A percentile compares a stretch with the other conserved stretches of the same genome.
Evolutionary conservation across 1,140 invertebrate genomes (phyloP).

Genomic region (Ostrea edulis): DNA sequence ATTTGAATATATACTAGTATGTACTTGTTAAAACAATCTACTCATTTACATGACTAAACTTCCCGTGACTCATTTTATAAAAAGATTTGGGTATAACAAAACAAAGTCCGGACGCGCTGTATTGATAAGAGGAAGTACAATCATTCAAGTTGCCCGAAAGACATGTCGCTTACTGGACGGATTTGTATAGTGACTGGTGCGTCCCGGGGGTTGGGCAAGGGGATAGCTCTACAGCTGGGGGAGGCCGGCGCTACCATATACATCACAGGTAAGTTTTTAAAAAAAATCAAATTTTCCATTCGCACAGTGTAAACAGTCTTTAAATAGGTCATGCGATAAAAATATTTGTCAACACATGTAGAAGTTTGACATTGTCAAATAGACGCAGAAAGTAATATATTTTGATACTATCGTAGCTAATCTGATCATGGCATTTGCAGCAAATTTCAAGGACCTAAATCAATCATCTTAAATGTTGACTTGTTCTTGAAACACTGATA

Average conservation of each 20-base stretch:
- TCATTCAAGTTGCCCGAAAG: background rate
- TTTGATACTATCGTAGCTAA: background rate
- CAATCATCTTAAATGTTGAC: too few species aligned
- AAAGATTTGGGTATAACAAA: background rate
- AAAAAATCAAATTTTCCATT: background rate
- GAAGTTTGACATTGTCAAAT: background rate
- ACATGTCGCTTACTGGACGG: slow-evolving; percentile 69
- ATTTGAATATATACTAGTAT: too few species aligned
- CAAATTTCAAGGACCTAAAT: too few species aligned
- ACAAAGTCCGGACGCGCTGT: background rate
- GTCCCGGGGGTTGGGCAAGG: slow-evolving; percentile 79
- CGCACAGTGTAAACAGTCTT: background rate
- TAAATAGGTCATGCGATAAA: background rate
- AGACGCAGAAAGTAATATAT: background rate
- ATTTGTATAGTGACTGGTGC: slow-evolving; percentile 80
- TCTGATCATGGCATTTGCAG: background rate
- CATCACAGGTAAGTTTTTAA: slow-evolving; percentile 73
- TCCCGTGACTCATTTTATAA: background rate
- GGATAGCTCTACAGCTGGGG: slow-evolving; percentile 79
- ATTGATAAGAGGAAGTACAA: background rate
- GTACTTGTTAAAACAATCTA: too few species aligned
- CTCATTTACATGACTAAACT: background rate
- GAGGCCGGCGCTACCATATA: slow-evolving; percentile 79
- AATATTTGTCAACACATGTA: background rate
- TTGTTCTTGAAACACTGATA: too few species aligned